Evolutionary conservation across 2,888 invertebrate genomes (phyloP).

Genomic region (Elmis aenea): DNA sequence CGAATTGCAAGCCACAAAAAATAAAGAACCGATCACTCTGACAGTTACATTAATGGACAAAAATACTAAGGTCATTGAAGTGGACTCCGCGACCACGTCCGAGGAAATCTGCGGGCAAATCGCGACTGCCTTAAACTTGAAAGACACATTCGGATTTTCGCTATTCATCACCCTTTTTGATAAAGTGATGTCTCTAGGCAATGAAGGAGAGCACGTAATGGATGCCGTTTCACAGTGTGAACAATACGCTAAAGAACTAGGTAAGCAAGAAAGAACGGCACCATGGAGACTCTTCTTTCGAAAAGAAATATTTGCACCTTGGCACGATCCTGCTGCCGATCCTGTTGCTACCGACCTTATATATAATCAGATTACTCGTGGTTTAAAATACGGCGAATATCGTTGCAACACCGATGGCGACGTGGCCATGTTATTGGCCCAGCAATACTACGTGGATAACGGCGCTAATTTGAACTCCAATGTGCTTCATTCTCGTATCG

Average conservation of each 20-base stretch:
- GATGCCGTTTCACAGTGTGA: constrained; percentile 96
- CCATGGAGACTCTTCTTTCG: constrained; percentile 85
- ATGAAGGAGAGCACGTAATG: constrained; percentile 87
- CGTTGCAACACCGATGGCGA: constrained; percentile 79
- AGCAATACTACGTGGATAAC: constrained; percentile 84
- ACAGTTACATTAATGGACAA: constrained; percentile 89
- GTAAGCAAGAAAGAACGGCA: constrained; percentile 75
- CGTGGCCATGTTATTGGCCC: constrained; percentile 81
- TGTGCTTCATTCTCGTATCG: constrained; percentile 64
- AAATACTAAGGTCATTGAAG: constrained; percentile 70
- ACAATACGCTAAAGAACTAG: constrained; percentile 89
- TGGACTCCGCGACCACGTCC: constrained; percentile 89
- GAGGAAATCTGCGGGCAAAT: constrained; percentile 80
- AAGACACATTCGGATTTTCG: constrained; percentile 87
- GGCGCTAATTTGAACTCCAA: constrained; percentile 64
- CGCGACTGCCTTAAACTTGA: constrained; percentile 68
- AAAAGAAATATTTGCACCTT: constrained; percentile 86
- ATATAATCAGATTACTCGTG: constrained; percentile 81
- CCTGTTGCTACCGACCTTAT: constrained; percentile 80
- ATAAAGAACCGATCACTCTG: constrained; percentile 76
- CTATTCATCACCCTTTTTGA: constrained; percentile 86
- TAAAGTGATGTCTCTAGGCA: constrained; percentile 76
- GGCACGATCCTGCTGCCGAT: constrained; percentile 85
- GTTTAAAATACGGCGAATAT: constrained; percentile 90
- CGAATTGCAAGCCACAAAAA: constrained; percentile 79